phyloP scores from a whole-genome alignment of 2,888 invertebrate species.

The Agriopis aurantiaria region DNA sequence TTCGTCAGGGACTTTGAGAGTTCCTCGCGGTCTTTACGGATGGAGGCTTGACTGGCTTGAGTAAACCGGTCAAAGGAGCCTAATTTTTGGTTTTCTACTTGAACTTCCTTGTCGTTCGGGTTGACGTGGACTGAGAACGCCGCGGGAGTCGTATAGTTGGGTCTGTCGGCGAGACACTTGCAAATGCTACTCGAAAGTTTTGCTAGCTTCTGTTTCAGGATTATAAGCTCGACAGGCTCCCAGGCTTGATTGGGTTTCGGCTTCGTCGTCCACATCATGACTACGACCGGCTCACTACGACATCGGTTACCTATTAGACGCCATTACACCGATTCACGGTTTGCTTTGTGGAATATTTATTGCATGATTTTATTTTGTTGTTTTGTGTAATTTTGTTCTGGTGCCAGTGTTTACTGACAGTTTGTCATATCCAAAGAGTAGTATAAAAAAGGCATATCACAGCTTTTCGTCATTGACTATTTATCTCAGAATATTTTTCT shows the following conservation, averaged over 20 bases:
- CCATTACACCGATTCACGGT: background rate
- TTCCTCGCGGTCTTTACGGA: constrained; percentile 29
- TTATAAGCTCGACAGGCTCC: constrained; percentile 65
- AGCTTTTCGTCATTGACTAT: no score
- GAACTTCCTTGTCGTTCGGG: constrained; percentile 50
- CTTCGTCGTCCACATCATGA: constrained; percentile 5
- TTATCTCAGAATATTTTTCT: no score
- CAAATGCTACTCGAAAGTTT: constrained; percentile 53
- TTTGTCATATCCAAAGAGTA: no score
- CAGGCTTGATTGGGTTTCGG: constrained; percentile 11
- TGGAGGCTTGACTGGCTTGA: constrained; percentile 36
- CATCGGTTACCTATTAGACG: constrained; percentile 5
- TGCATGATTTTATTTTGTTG: no score
- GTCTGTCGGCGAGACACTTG: constrained; percentile 55
- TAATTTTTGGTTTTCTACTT: constrained; percentile 42
- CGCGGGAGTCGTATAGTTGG: background rate
- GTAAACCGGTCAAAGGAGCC: constrained; percentile 41
- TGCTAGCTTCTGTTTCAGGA: constrained; percentile 65
- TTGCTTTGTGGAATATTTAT: background rate
- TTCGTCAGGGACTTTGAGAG: constrained; percentile 38
- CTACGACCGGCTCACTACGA: background rate
- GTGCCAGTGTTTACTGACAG: no score
- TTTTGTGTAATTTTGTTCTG: no score
- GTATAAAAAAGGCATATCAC: no score
- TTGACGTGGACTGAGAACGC: background rate